These are phyloP conservation scores for Clitarchus hookeri DNA, from an alignment of 2,888 invertebrate species.

Conservation along the genomic window DNA sequence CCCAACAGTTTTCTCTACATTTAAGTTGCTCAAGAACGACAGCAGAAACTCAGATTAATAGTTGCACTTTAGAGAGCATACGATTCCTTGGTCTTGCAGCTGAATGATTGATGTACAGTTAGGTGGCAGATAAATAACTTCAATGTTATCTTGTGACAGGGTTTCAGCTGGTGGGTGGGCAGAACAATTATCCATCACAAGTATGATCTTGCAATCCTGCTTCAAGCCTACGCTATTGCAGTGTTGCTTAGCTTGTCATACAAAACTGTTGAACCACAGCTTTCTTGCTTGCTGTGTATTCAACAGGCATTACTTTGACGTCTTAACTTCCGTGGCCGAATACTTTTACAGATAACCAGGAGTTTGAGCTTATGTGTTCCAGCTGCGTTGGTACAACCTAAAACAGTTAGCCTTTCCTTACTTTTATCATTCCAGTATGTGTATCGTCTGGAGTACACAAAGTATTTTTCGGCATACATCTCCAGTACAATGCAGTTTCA, in stretches of 20 bases:
- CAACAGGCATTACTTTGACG: too few species aligned
- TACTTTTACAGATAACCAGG: not conserved
- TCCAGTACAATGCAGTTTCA: too few species aligned
- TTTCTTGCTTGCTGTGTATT: not conserved
- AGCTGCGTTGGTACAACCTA: not conserved
- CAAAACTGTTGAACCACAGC: not conserved
- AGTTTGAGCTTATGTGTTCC: not conserved
- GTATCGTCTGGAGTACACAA: too few species aligned
- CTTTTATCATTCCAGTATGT: too few species aligned
- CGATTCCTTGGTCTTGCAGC: not conserved
- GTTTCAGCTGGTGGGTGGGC: too few species aligned
- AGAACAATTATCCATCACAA: too few species aligned
- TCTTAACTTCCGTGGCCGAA: not conserved
- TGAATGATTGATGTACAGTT: not conserved
- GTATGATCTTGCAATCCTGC: too few species aligned
- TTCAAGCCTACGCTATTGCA: not conserved
- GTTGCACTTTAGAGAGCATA: not conserved
- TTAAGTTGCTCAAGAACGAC: not conserved
- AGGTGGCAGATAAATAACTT: not conserved
- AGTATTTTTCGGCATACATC: too few species aligned
- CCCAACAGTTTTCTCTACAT: not conserved
- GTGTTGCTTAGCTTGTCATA: not conserved
- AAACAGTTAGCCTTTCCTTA: not conserved
- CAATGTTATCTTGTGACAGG: too few species aligned
- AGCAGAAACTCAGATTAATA: not conserved